Evolutionary conservation across 37 sponge, comb jelly and placozoan genomes (phyloP).

Genomic region (Chondrosia reniformis): DNA sequence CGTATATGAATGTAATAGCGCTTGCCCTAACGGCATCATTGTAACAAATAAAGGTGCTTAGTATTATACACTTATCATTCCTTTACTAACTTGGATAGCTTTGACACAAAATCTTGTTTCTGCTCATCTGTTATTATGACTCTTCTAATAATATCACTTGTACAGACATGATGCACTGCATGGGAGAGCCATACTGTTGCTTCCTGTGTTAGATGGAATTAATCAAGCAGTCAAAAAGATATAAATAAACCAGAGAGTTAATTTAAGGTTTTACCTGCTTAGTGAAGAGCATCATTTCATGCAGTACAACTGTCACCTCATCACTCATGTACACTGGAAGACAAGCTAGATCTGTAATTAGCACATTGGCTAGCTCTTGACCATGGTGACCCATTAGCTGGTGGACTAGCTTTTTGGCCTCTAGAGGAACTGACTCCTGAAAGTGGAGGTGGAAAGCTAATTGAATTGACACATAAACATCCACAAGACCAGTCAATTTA

Average conservation of each 20-base stretch:
- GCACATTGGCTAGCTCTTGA: neutral
- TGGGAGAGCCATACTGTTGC: neutral
- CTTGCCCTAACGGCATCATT: neutral
- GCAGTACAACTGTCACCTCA: constrained; percentile 69
- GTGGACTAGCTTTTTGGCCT: no score
- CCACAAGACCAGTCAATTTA: neutral
- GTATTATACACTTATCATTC: neutral
- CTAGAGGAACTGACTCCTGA: neutral
- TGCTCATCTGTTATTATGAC: constrained; percentile 9
- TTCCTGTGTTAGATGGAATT: neutral
- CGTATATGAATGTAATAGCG: neutral
- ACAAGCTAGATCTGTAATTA: constrained; percentile 45
- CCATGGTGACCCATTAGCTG: constrained; percentile 10
- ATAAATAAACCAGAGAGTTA: neutral
- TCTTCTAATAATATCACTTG: neutral
- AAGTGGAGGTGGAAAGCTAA: neutral
- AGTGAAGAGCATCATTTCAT: constrained; percentile 39
- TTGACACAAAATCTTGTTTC: neutral
- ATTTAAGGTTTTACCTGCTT: constrained; percentile 30
- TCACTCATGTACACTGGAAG: constrained; percentile 54
- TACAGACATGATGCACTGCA: neutral
- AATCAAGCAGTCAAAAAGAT: neutral
- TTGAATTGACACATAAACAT: neutral
- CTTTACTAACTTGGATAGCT: neutral
- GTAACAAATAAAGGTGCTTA: neutral